Evolutionary conservation across 2,888 invertebrate genomes (phyloP), one percentile per base, ranked within the genome.

Genomic region (Frankliniella fusca): DNA sequence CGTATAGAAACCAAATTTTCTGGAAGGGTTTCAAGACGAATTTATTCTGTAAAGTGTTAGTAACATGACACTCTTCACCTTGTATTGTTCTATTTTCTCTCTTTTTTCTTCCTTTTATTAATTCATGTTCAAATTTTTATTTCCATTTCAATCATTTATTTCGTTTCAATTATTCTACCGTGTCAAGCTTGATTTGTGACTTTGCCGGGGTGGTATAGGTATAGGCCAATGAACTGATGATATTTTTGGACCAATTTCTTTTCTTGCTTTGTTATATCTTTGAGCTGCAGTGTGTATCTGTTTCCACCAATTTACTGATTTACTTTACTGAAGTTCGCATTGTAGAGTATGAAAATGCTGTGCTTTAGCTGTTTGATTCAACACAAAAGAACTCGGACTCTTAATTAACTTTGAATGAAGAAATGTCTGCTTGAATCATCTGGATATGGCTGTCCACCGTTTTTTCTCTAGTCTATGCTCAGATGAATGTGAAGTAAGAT

Each of bases 181-280:
- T 38, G 38, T 38, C 61, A 15, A 61, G 18, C n/a, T 61, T 61
- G 12, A 54, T 15, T 61, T 15, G 18, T 38, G 38, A 38, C 38
- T 38, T 38, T 38, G 38, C 38, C 5, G 38, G 5, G 5, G 38
- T 38, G 38, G 2, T 38, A 5, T 38, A 38, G 38, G 38, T 76
- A 5, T 38, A 38, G 38, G 38, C 27, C 23, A 76, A 76, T 76
- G 70, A 12, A 76, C 70, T 76, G 70, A 27, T 76, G 23, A 12
- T 27, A 27, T 12, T 76, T 76, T 76, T 76, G 70, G 70, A 76
- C 70, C 70, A 76, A 76, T 76, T 27, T 27, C 23, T 76, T 27
- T 76, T 10, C 70, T 54, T 20, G 10, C 20, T 54, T 9, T 20
- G 54, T 54, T 8, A 15, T 61, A 18, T 61, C 7, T 61, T 61